A percentile compares a stretch with the other conserved stretches of the same genome.
Evolutionary conservation across 2,888 invertebrate genomes (phyloP).

Genomic region (Polyommatus iphigenia): DNA sequence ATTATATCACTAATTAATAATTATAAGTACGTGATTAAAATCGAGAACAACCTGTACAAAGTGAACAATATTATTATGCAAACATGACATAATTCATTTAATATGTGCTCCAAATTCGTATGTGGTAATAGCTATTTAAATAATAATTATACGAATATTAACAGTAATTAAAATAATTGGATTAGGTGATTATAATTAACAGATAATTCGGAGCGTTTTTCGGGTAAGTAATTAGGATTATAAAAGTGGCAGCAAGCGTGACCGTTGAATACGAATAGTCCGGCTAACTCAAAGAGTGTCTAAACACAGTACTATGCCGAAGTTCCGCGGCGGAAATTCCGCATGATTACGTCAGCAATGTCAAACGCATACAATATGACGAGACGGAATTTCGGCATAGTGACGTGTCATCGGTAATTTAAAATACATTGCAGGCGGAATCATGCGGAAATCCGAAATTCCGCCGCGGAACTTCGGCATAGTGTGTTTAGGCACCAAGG

Average conservation of each 20-base stretch:
- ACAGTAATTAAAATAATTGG: neutral
- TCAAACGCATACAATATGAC: too few species aligned
- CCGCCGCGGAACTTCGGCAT: too few species aligned
- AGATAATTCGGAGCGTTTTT: neutral
- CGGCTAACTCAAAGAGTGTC: neutral
- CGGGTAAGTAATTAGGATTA: neutral
- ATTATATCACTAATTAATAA: too few species aligned
- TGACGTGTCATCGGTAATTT: too few species aligned
- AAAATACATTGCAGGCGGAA: too few species aligned
- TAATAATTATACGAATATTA: neutral
- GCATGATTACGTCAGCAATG: too few species aligned
- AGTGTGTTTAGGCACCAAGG: too few species aligned
- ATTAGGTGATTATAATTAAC: neutral
- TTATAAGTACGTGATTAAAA: neutral
- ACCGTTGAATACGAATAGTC: neutral
- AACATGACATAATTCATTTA: constrained; percentile 5
- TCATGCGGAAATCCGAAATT: too few species aligned
- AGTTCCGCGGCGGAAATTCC: too few species aligned
- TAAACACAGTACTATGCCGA: too few species aligned
- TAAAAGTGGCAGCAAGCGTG: neutral
- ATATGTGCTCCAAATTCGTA: neutral
- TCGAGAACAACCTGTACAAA: neutral
- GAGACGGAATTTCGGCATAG: too few species aligned
- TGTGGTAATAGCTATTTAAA: neutral
- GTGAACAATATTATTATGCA: neutral